Conservation (phyloP, 2,797 vertebrate genomes). For the Aplochiton taeniatus region DNA sequence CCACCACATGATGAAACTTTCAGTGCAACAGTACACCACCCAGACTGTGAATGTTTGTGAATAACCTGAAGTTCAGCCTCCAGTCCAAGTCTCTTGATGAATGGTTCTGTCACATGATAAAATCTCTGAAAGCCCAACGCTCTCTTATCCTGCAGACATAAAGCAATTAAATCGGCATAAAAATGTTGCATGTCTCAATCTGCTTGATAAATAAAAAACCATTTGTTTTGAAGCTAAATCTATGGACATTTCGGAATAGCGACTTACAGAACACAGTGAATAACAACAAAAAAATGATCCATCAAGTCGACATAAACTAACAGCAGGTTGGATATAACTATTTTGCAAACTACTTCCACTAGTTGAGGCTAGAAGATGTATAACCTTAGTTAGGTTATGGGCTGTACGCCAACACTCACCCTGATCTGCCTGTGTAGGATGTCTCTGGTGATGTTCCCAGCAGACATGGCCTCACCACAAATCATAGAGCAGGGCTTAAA, state of each 20-base stretch:
- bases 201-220: no score
- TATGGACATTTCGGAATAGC: no score
- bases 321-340: no score
- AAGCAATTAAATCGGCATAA: conserved; percentile 23
- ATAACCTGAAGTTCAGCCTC: conserved; percentile 97
- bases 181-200: neutral
- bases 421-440: conserved; percentile 88
- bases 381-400: no score
- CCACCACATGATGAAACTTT: neutral
- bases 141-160: conserved; percentile 83
- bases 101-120: conserved; percentile 94
- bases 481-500: conserved; percentile 52
- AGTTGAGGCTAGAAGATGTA: no score
- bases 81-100: conserved; percentile 94
- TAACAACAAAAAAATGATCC: neutral
- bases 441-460: conserved; percentile 92
- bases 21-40: neutral
- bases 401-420: conserved; percentile 51
- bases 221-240: no score
- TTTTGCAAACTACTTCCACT: no score
- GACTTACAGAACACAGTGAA: no score
- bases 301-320: no score
- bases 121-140: conserved; percentile 87
- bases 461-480: conserved; percentile 82
- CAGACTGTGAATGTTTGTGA: neutral